phyloP scores from a whole-genome alignment of 2,797 vertebrate genomes.

The Premnoplex brunnescens region DNA sequence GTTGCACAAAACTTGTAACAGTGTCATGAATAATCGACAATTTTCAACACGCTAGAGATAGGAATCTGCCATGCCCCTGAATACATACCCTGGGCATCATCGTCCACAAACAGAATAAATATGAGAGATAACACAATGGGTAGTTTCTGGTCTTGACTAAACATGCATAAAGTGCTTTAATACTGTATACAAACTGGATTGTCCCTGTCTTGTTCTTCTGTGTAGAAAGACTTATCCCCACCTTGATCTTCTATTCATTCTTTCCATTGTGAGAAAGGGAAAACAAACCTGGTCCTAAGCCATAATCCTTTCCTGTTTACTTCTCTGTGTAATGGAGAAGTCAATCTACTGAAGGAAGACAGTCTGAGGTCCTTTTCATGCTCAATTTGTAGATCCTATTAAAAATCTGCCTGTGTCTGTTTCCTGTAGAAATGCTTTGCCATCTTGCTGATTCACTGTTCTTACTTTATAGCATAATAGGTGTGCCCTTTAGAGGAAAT shows the following conservation, averaged over 20 bases:
- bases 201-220: not conserved
- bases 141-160: slow-evolving; percentile 51
- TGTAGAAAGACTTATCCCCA: not conserved
- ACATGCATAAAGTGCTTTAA: slow-evolving; percentile 19
- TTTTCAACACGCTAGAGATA: slow-evolving; percentile 59
- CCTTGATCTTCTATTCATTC: slow-evolving; percentile 12
- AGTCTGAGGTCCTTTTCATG: not conserved
- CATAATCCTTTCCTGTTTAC: not conserved
- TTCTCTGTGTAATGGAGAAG: not conserved
- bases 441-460: not conserved
- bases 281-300: not conserved
- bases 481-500: not conserved
- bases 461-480: not conserved
- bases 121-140: not conserved
- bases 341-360: not conserved
- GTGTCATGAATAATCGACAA: slow-evolving; percentile 46
- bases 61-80: slow-evolving; percentile 9
- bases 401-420: not conserved
- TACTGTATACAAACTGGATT: not conserved
- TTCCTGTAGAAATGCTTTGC: not conserved
- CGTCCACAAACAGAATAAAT: slow-evolving; percentile 16
- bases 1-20: slow-evolving; percentile 53
- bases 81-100: slow-evolving; percentile 31
- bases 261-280: not conserved
- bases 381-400: not conserved